phyloP scores from a whole-genome alignment of 2,797 vertebrate genomes.

The Meriones psammophilus region DNA sequence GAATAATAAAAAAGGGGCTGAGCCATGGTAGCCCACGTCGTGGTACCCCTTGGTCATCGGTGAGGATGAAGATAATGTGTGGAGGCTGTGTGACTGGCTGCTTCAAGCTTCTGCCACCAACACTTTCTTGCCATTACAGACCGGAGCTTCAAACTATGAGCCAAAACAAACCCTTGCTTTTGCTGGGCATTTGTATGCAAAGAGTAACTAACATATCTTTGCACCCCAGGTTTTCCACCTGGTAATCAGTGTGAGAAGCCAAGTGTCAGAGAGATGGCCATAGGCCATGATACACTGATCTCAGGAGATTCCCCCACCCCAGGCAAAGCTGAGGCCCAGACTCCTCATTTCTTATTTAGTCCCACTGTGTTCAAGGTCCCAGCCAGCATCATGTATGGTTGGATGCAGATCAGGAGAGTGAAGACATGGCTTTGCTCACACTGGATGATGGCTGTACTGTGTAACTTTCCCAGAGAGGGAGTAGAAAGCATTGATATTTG shows the following conservation, averaged over 20 bases:
- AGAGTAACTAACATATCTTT: not conserved
- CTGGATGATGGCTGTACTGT: not conserved
- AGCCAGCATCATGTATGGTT: not conserved
- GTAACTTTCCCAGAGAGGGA: not conserved
- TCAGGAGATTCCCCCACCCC: not conserved
- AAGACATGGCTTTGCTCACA: not conserved
- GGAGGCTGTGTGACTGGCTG: not conserved
- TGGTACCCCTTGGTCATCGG: constrained; percentile 99
- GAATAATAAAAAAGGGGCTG: not conserved
- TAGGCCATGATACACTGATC: not conserved
- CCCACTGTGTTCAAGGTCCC: not conserved
- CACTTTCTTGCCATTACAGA: not conserved
- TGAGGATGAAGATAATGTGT: constrained; percentile 98
- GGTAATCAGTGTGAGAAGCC: not conserved
- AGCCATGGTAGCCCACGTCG: constrained; percentile 96
- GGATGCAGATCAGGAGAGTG: not conserved
- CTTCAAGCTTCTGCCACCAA: not conserved
- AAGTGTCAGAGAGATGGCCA: not conserved
- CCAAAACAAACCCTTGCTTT: not conserved
- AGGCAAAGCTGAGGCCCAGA: not conserved
- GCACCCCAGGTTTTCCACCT: not conserved
- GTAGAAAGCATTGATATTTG: not conserved
- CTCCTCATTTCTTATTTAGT: not conserved
- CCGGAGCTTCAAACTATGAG: not conserved
- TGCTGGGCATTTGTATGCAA: not conserved